phyloP scores from a whole-genome alignment of 2,113 vertebrate genomes.

The Climacteris rufus region DNA sequence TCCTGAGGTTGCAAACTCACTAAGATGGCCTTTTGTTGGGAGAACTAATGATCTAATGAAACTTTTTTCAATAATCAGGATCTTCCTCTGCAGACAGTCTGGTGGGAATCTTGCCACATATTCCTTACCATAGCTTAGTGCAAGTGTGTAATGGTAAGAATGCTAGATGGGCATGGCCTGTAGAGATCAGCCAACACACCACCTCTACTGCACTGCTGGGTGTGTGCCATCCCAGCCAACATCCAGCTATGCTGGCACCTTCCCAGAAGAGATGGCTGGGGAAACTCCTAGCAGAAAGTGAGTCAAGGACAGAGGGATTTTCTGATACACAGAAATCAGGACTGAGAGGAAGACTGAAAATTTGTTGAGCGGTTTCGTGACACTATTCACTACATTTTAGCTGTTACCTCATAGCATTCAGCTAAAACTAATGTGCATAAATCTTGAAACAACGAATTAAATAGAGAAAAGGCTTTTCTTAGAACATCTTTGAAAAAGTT shows the following conservation, averaged over 20 bases:
- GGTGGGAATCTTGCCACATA: not conserved
- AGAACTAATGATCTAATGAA: not conserved
- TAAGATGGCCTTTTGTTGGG: not conserved
- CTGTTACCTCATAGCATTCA: not conserved
- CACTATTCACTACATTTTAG: not conserved
- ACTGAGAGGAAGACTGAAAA: not conserved
- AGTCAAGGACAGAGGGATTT: not conserved
- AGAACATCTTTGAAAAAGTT: not conserved
- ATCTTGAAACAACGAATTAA: not conserved
- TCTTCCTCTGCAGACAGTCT: not conserved
- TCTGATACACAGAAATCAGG: not conserved
- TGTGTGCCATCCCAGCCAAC: accelerated
- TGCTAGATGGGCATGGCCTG: accelerated
- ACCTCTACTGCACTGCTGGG: not conserved
- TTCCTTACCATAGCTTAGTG: not conserved
- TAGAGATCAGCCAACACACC: not conserved
- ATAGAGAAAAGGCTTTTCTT: not conserved
- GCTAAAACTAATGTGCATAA: not conserved
- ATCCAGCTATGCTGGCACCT: not conserved
- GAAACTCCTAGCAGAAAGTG: not conserved
- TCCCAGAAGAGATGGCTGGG: not conserved
- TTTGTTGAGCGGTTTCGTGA: not conserved
- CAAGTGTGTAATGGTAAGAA: not conserved
- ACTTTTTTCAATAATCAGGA: not conserved
- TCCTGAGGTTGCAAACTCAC: too few species aligned